Percentiles rank a stretch among this genome's conserved stretches.
Conservation (phyloP, 2,113 vertebrate species). For the Festucalex cinctus region DNA sequence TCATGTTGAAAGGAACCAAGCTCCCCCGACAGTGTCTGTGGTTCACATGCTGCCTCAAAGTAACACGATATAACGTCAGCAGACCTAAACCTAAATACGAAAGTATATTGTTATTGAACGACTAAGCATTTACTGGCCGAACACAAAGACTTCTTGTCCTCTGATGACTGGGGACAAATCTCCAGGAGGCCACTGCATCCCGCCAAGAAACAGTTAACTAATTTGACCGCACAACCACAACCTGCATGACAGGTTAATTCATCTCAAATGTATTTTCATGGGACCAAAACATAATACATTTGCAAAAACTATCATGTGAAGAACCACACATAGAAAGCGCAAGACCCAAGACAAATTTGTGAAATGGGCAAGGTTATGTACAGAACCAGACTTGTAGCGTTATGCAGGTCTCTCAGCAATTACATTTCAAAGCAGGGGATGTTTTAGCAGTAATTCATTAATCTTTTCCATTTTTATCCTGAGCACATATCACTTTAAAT, state of each 20-base stretch:
- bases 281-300: constrained; percentile 1
- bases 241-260: constrained; percentile 4
- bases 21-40: not conserved
- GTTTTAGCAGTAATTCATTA: not conserved
- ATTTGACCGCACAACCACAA: constrained; percentile 7
- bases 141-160: not conserved
- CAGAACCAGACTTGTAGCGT: not conserved
- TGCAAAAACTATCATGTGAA: not conserved
- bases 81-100: constrained; percentile 9
- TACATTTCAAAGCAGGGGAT: not conserved
- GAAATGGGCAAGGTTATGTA: not conserved
- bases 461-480: not conserved
- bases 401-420: not conserved
- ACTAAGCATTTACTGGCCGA: not conserved
- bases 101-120: not conserved
- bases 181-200: constrained; percentile 1
- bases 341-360: not conserved
- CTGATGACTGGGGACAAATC: constrained; percentile 5
- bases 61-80: constrained; percentile 3
- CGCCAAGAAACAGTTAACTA: constrained; percentile 5
- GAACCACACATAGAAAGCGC: not conserved
- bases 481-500: not conserved
- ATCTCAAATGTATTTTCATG: constrained; percentile 4
- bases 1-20: not conserved
- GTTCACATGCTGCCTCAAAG: not conserved